phyloP scores from a whole-genome alignment of 2,888 invertebrate species.

The Oscheius sp. region DNA sequence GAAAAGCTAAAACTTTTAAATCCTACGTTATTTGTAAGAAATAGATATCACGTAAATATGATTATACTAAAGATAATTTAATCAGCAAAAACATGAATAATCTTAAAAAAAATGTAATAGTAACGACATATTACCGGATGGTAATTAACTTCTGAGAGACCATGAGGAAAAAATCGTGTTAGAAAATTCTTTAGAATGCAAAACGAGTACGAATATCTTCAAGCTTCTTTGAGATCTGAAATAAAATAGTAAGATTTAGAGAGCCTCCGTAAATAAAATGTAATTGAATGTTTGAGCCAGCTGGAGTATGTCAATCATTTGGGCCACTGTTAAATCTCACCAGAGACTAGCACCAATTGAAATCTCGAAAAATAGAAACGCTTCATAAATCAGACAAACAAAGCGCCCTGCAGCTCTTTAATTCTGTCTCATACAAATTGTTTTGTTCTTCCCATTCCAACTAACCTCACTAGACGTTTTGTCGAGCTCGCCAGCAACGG shows the following conservation, averaged over 20 bases:
- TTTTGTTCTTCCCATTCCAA: background rate
- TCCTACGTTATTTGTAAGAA: no score
- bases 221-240: constrained; percentile 87
- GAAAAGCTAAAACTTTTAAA: no score
- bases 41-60: no score
- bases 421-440: background rate
- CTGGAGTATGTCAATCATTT: background rate
- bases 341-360: background rate
- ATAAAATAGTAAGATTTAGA: constrained; percentile 22
- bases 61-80: no score
- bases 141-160: background rate
- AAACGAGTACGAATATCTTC: constrained; percentile 98
- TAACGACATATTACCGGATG: background rate
- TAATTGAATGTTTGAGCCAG: background rate
- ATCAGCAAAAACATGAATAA: background rate
- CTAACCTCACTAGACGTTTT: constrained; percentile 89
- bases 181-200: constrained; percentile 82
- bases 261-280: no score
- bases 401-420: background rate
- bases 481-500: constrained; percentile 91
- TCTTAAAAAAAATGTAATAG: background rate
- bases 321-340: background rate
- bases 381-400: background rate
- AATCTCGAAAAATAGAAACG: background rate
- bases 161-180: background rate